phyloP scores from a whole-genome alignment of 2,888 invertebrate species.

The Pterostichus niger region DNA sequence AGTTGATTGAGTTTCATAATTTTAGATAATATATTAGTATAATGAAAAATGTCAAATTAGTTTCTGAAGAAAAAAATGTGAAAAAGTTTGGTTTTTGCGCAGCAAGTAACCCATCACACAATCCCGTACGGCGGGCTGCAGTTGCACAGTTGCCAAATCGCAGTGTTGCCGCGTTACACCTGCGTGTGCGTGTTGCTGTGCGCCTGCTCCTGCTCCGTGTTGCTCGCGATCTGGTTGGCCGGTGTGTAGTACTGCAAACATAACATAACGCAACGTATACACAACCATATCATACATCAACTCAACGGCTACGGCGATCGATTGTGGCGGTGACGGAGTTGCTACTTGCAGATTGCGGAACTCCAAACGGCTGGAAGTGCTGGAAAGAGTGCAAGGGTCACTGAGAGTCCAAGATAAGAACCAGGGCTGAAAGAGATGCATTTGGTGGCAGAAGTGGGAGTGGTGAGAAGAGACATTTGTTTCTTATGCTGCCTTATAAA shows the following conservation, averaged over 20 bases:
- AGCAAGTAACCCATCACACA: no score
- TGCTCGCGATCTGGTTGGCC: constrained; percentile 86
- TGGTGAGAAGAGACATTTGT: no score
- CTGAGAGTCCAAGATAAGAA: no score
- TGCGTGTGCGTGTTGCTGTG: constrained; percentile 93
- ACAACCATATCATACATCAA: constrained; percentile 14
- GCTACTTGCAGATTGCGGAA: constrained; percentile 17
- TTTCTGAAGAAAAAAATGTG: neutral
- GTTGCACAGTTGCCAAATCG: neutral
- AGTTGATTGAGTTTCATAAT: no score
- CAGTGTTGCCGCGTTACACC: constrained; percentile 81
- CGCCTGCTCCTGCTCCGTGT: constrained; percentile 85
- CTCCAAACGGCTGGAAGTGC: neutral
- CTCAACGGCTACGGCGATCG: constrained; percentile 8
- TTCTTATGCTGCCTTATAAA: no score
- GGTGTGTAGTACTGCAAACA: constrained; percentile 90
- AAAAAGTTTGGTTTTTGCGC: neutral
- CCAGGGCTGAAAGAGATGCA: no score
- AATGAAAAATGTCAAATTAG: no score
- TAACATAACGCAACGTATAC: constrained; percentile 5
- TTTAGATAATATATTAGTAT: no score
- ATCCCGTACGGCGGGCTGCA: neutral
- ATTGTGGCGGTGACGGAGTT: constrained; percentile 7
- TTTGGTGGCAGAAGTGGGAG: no score
- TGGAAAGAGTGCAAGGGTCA: constrained; percentile 17